Percentiles rank a stretch among this genome's conserved stretches.
Evolutionary conservation across 2,888 invertebrate genomes (phyloP).

Genomic region (Mythimna albipuncta): DNA sequence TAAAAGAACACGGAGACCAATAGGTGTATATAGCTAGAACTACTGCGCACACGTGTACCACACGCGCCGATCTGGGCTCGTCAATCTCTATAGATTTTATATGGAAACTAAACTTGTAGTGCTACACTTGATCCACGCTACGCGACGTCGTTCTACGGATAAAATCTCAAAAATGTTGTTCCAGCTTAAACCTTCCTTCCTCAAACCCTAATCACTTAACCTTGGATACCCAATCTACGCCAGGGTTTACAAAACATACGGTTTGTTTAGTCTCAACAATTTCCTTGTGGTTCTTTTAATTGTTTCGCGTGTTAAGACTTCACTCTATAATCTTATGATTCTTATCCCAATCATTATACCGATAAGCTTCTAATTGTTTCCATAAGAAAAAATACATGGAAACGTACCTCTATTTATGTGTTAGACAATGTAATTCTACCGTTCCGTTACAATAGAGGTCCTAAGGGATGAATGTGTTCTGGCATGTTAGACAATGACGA

Average conservation of each 20-base stretch:
- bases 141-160: too few species aligned
- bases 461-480: neutral
- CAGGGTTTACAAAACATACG: neutral
- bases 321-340: slow-evolving; percentile 41
- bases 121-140: too few species aligned
- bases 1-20: too few species aligned
- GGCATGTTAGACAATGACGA: slow-evolving; percentile 11
- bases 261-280: slow-evolving; percentile 7
- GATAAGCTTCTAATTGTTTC: slow-evolving; percentile 36
- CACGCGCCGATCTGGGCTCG: too few species aligned
- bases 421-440: neutral
- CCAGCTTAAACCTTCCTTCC: too few species aligned
- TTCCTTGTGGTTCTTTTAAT: slow-evolving; percentile 30
- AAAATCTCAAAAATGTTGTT: too few species aligned
- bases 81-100: too few species aligned
- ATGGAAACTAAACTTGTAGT: too few species aligned
- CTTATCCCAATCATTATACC: slow-evolving; percentile 34
- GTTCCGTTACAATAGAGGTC: neutral
- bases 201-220: neutral
- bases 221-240: neutral
- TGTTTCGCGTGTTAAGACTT: slow-evolving; percentile 37
- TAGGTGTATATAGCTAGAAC: too few species aligned
- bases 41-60: too few species aligned
- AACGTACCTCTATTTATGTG: slow-evolving; percentile 2
- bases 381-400: neutral